phyloP scores from a whole-genome alignment of 2,888 invertebrate genomes.

The Nephrotoma flavescens region DNA sequence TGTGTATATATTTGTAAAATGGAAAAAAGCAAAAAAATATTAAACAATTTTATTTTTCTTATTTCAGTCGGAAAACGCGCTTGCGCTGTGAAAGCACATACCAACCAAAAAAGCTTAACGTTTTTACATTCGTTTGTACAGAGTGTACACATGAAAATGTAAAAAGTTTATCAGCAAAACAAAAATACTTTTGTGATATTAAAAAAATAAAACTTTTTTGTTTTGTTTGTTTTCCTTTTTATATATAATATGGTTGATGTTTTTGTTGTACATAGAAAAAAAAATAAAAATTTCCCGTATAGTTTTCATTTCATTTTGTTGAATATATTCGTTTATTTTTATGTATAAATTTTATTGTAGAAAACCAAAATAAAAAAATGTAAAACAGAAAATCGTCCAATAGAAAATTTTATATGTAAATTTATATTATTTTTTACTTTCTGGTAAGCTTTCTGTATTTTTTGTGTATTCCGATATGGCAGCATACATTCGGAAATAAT shows the following conservation, averaged over 20 bases:
- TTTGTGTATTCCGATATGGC: background rate
- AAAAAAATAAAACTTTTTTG: background rate
- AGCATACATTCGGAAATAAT: background rate
- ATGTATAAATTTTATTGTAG: background rate
- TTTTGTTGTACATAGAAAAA: background rate
- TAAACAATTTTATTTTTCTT: background rate
- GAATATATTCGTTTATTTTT: background rate
- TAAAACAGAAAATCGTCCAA: background rate
- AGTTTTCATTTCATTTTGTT: background rate
- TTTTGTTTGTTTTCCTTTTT: background rate
- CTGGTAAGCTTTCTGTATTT: background rate
- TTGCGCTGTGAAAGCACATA: background rate
- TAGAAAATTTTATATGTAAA: background rate
- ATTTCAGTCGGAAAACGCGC: background rate
- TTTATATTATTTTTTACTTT: background rate
- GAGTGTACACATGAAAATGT: background rate
- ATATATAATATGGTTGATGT: background rate
- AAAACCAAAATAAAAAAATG: background rate
- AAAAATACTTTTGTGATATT: background rate
- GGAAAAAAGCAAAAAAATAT: background rate
- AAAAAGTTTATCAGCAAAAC: background rate
- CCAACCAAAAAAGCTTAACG: background rate
- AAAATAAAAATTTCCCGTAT: background rate
- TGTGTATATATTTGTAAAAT: background rate
- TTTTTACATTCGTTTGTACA: background rate